Conservation (phyloP, 1,140 invertebrate species). For the Laodelphax striatellus region DNA sequence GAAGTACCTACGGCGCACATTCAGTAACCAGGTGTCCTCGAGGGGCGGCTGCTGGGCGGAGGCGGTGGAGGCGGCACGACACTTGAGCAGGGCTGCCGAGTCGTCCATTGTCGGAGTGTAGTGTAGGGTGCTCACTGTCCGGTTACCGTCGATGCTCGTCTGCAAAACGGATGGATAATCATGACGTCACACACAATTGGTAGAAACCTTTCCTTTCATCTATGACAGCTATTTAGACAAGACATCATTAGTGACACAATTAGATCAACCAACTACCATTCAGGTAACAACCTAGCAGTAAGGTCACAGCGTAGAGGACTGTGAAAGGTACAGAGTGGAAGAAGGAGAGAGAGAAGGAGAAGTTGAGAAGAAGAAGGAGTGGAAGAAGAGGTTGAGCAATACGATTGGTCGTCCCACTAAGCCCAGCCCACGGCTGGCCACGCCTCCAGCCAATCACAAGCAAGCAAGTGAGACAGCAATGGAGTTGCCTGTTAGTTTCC, state of each 20-base stretch:
- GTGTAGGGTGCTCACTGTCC: slow-evolving; percentile 67
- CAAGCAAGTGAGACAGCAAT: too few relatives aligned
- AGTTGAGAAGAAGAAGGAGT: background rate
- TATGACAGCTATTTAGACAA: too few relatives aligned
- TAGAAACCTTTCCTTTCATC: too few relatives aligned
- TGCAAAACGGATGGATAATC: too few relatives aligned
- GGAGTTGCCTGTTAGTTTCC: too few relatives aligned
- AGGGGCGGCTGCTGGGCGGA: slow-evolving; percentile 62
- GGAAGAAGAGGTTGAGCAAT: slow-evolving; percentile 17
- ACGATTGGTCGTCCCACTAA: too few relatives aligned
- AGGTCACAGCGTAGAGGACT: background rate
- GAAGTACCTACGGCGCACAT: slow-evolving; percentile 70
- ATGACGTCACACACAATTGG: too few relatives aligned
- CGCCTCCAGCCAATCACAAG: too few relatives aligned
- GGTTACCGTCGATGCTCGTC: slow-evolving; percentile 68
- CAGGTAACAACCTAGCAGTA: too few relatives aligned
- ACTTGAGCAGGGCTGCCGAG: slow-evolving; percentile 67
- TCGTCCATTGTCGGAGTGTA: slow-evolving; percentile 72
- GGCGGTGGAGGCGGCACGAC: slow-evolving; percentile 39
- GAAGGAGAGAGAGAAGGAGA: background rate
- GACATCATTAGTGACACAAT: too few relatives aligned
- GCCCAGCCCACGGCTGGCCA: too few relatives aligned
- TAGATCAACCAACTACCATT: too few relatives aligned
- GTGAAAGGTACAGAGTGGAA: background rate
- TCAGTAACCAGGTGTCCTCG: slow-evolving; percentile 46